Conservation (phyloP, 2,797 vertebrate genomes). For the Eupleurogrammus muticus region DNA sequence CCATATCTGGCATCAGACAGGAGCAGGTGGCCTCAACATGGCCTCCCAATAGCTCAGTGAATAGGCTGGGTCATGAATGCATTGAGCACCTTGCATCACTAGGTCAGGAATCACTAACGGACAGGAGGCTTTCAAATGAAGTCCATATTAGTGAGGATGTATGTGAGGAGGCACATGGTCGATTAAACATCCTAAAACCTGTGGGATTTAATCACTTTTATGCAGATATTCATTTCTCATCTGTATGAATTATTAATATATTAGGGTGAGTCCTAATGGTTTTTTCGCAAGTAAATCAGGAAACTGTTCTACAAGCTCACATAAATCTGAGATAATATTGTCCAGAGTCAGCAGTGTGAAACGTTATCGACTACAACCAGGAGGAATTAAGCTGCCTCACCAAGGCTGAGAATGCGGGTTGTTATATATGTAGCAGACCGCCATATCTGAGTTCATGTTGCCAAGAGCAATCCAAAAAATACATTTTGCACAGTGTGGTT, state of each 20-base stretch:
- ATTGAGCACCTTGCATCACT: background rate
- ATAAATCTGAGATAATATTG: background rate
- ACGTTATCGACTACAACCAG: constrained; percentile 4
- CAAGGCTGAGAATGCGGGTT: background rate
- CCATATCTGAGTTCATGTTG: background rate
- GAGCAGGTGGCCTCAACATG: background rate
- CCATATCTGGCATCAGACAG: too few species aligned
- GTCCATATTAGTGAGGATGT: too few species aligned
- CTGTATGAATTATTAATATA: background rate
- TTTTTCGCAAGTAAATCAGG: background rate
- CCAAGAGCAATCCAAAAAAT: background rate
- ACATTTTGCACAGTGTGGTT: background rate
- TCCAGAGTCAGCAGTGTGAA: constrained; percentile 15
- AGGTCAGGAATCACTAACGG: too few species aligned
- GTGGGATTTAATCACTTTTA: background rate
- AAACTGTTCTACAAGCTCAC: background rate
- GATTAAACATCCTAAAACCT: background rate
- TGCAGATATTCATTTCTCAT: background rate
- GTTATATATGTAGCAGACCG: background rate
- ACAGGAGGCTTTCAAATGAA: background rate
- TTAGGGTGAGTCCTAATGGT: background rate
- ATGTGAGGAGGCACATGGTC: background rate
- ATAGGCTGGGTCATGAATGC: background rate
- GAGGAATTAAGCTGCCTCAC: background rate
- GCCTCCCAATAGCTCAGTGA: background rate